Conservation (phyloP, 92 coral and sea anemone genomes). For the Galaxea fascicularis region DNA sequence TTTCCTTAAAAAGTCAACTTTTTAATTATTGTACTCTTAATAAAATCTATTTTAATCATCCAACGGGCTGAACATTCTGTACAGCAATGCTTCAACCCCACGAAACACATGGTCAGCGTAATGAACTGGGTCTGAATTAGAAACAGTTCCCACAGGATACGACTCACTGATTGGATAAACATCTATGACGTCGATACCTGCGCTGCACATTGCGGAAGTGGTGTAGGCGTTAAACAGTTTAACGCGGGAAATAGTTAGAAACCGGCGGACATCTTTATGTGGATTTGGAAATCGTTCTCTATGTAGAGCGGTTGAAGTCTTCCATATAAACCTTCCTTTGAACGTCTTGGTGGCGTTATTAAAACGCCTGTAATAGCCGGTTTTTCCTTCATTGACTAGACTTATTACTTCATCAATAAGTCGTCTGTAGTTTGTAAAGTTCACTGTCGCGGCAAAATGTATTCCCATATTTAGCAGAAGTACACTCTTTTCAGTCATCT, state of each 20-base stretch:
- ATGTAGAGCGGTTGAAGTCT: conserved; percentile 88
- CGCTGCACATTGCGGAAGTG: conserved; percentile 87
- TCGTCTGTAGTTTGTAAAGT: conserved; percentile 76
- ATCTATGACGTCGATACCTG: conserved; percentile 89
- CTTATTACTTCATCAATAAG: conserved; percentile 70
- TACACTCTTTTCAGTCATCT: conserved; percentile 85
- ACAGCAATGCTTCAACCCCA: conserved; percentile 69
- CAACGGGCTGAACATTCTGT: conserved; percentile 51
- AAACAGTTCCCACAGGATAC: conserved; percentile 87
- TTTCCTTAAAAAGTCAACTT: too few species aligned
- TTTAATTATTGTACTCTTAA: not conserved
- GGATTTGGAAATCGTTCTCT: conserved; percentile 90
- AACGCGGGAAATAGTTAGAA: conserved; percentile 88
- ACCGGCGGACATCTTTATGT: conserved; percentile 95
- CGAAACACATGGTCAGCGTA: conserved; percentile 74
- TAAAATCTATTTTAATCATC: not conserved
- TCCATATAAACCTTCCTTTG: conserved; percentile 87
- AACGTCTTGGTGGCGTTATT: conserved; percentile 44
- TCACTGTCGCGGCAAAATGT: conserved; percentile 90
- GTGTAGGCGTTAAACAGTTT: conserved; percentile 87
- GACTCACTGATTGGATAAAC: conserved; percentile 90
- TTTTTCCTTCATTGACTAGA: conserved; percentile 51
- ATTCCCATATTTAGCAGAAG: conserved; percentile 89
- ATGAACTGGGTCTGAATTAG: conserved; percentile 85
- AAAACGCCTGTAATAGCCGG: not conserved